Conservation (phyloP, 2,113 vertebrate genomes). For the Odontophorus gujanensis region DNA sequence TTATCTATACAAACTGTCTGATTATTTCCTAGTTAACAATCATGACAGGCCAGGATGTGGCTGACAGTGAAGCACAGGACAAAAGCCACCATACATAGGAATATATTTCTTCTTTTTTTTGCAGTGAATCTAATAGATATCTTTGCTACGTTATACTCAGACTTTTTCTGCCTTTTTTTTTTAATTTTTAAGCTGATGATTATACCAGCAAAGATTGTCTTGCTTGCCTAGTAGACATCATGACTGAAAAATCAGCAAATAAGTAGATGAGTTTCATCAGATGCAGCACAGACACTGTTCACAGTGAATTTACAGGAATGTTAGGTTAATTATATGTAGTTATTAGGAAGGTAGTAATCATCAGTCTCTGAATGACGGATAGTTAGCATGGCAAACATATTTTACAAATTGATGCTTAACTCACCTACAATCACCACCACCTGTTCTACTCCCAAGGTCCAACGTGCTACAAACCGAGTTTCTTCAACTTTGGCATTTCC, state of each 20-base stretch:
- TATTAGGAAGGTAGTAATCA: conserved; percentile 23
- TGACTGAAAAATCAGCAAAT: background rate
- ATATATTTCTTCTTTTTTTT: background rate
- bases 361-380: background rate
- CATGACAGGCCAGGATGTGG: background rate
- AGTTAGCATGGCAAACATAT: background rate
- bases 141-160: background rate
- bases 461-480: background rate
- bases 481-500: background rate
- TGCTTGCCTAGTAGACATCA: background rate
- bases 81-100: background rate
- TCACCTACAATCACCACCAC: background rate
- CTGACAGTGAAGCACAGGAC: background rate
- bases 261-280: conserved; percentile 1
- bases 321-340: background rate
- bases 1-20: background rate
- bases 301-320: conserved; percentile 15
- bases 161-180: background rate
- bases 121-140: background rate
- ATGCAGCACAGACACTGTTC: background rate
- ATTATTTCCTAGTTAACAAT: background rate
- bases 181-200: background rate
- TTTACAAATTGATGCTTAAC: conserved; percentile 35
- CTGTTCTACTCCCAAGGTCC: rapidly evolving
- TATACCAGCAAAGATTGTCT: background rate